Evolutionary conservation across 2,797 vertebrate genomes (phyloP), one percentile per base, ranked within the genome.

Genomic region (Numenius phaeopus): DNA sequence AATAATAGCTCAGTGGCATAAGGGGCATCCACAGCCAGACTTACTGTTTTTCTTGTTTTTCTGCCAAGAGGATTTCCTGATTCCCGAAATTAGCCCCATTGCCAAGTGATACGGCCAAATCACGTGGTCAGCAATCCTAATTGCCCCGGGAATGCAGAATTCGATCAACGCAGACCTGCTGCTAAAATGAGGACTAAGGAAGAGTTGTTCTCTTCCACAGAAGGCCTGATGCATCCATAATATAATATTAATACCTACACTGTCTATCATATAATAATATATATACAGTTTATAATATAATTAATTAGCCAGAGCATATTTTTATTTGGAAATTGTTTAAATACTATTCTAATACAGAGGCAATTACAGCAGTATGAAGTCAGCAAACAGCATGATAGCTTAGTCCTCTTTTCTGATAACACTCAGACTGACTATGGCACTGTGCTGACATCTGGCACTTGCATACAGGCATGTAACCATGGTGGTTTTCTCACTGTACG

Each of bases 51-150:
- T 79, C 94, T 95, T 71, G 55, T 59, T 79, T 69, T 42, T 46
- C 64, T 81, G 88, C 95, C 83, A 67, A 83, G 47, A 71, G 95
- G 69, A 70, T 72, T 95, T 96, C 95, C 92, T 96, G 83, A 69
- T 82, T 80, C 80, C 83, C 87, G 91, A 57, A 54, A 92, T 79
- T 66, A 82, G 75, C 37, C 22, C 82, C 76, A 83, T 4, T 84
- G 87, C 73, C 90, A 90, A 93, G 87, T 18, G 93, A 91, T 73
- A 80, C 3, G 39, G 75, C 89, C 93, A 77, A 61, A 42, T 37
- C 82, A 90, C 7, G 11, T 70, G 39, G 61, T 30, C 81, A 67
- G 88, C 72, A 83, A 69, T 67, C 70, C 89, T 42, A 44, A 23
- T 12, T 65, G 70, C 57, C 44, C 40, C 0, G 1, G 70, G 50